phyloP scores from a whole-genome alignment of 2,113 vertebrate species.

The Cromileptes altivelis region DNA sequence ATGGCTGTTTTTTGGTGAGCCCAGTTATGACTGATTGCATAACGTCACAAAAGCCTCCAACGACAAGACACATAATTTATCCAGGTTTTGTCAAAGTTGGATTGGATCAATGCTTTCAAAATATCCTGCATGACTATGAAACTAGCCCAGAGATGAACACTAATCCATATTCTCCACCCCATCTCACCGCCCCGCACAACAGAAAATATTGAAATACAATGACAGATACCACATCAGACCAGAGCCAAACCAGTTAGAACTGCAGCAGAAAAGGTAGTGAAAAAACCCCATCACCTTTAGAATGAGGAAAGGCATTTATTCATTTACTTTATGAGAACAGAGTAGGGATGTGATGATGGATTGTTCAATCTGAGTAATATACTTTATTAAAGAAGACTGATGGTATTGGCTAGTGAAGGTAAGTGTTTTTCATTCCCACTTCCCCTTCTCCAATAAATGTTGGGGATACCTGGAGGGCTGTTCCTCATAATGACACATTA shows the following conservation, averaged over 20 bases:
- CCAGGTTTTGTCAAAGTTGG: conserved; percentile 5
- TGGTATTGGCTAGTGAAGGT: conserved; percentile 64
- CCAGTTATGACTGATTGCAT: too few relatives aligned
- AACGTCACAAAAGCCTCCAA: not conserved
- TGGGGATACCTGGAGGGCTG: conserved; percentile 69
- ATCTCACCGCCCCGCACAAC: not conserved
- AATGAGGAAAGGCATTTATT: conserved; percentile 63
- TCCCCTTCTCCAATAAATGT: conserved; percentile 59
- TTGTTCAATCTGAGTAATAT: conserved; percentile 78
- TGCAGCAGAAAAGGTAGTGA: not conserved
- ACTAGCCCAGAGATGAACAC: not conserved
- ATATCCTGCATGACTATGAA: not conserved
- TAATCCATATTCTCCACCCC: not conserved
- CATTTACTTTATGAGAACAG: conserved; percentile 68
- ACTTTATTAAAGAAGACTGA: conserved; percentile 78
- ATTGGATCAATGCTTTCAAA: conserved; percentile 4
- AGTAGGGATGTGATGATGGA: conserved; percentile 74
- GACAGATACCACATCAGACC: not conserved
- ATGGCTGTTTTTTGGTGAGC: too few relatives aligned
- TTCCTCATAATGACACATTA: conserved; percentile 68
- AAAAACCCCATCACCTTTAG: conserved; percentile 6
- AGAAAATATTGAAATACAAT: not conserved
- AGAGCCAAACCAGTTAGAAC: not conserved
- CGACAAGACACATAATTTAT: not conserved
- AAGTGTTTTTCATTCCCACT: conserved; percentile 64